phyloP scores from a whole-genome alignment of 2,797 vertebrate genomes.

The Pyrocephalus nanus region DNA sequence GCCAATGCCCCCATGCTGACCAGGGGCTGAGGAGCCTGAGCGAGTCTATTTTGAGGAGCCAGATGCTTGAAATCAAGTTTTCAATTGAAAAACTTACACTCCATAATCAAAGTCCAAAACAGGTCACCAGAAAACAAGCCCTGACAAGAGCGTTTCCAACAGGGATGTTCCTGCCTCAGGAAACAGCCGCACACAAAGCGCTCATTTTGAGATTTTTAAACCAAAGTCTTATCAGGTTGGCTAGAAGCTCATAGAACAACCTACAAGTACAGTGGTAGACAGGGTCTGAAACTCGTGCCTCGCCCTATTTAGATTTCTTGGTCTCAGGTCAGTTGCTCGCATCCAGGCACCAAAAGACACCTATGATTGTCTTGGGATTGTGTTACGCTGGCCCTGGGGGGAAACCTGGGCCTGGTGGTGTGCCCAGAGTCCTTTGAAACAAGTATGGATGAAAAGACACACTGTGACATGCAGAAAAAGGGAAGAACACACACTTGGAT shows the following conservation, averaged over 20 bases:
- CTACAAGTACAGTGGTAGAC: rapidly evolving
- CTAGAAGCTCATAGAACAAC: not conserved
- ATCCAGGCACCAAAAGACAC: not conserved
- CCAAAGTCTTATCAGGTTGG: not conserved
- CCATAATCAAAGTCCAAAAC: not conserved
- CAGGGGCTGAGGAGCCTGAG: not conserved
- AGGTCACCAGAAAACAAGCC: not conserved
- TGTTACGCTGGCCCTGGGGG: not conserved
- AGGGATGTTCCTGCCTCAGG: not conserved
- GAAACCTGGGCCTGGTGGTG: rapidly evolving
- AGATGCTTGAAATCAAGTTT: not conserved
- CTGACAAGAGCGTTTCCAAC: not conserved
- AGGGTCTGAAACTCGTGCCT: not conserved
- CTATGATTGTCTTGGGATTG: not conserved
- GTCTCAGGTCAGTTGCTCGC: not conserved
- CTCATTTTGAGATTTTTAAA: not conserved
- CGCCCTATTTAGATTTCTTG: not conserved
- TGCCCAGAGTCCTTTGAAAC: not conserved
- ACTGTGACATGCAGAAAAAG: not conserved
- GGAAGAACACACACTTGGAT: not conserved
- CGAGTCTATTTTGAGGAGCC: not conserved
- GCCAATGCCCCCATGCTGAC: not conserved
- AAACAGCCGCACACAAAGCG: not conserved
- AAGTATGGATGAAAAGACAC: not conserved
- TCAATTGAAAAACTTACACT: not conserved